Conservation (phyloP, 2,888 invertebrate species). For the Siphlonurus alternatus region DNA sequence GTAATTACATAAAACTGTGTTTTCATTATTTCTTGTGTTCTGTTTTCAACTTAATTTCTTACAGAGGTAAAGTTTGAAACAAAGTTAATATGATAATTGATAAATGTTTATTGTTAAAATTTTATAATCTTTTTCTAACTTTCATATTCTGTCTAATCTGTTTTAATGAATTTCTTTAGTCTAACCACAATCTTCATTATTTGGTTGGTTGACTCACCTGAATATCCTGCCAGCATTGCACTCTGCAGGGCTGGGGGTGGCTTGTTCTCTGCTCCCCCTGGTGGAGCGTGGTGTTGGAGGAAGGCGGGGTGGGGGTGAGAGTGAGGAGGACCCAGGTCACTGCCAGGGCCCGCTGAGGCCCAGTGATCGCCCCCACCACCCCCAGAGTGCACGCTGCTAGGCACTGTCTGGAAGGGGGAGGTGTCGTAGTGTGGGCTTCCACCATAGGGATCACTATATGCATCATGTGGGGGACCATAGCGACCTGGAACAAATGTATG, state of each 20-base stretch:
- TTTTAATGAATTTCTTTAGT: too few relatives aligned
- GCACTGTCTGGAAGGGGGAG: conserved; percentile 57
- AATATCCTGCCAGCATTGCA: conserved; percentile 37
- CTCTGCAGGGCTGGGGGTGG: conserved; percentile 23
- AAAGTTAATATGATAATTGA: neutral
- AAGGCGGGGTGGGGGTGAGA: conserved; percentile 19
- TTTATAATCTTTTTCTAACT: too few relatives aligned
- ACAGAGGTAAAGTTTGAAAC: neutral
- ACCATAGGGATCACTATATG: conserved; percentile 16
- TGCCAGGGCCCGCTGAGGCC: conserved; percentile 21
- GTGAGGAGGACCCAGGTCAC: conserved; percentile 17
- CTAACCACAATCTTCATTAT: too few relatives aligned
- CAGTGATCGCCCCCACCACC: conserved; percentile 32
- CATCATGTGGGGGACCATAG: conserved; percentile 16
- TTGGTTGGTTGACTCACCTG: conserved; percentile 23
- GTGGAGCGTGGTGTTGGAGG: conserved; percentile 12
- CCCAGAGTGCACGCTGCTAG: conserved; percentile 34
- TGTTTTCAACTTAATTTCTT: too few relatives aligned
- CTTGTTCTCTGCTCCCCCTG: conserved; percentile 24
- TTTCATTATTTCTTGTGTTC: too few relatives aligned
- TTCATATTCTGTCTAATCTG: too few relatives aligned
- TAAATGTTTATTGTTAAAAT: neutral
- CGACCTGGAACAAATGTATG: conserved; percentile 15
- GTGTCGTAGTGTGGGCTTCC: conserved; percentile 35
- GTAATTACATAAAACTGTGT: too few relatives aligned